Evolutionary conservation across 2,888 invertebrate species (phyloP), one percentile per base, ranked within the genome.

Genomic region (Hydroisotoma schaefferi): DNA sequence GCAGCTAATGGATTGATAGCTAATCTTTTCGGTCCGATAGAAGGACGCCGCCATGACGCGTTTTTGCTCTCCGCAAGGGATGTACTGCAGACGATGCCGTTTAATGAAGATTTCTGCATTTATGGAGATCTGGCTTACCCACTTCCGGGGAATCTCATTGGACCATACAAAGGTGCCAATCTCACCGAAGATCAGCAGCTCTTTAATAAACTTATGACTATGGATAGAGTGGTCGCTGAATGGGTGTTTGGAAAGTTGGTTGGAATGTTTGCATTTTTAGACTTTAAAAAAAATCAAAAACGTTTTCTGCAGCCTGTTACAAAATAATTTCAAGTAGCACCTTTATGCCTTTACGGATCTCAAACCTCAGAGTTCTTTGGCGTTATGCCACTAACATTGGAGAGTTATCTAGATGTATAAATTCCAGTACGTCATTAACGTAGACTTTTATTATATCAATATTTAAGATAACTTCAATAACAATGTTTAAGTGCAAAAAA

Each of bases 221-320:
- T 10, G 20, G 10, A 10, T 18, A 8, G 43, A 20, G 43, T 18
- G 6, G 6, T 6, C n/a, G 43, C 18, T 43, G 43, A 43, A 20
- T 43, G 43, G 43, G 43, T 6, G 20, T 43, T 43, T 43, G 20
- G 20, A 18, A 18, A 43, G 18, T 6, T 43, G 18, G 20, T 10
- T 43, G 10, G 20, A 10, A 8, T 10, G 18, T 43, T 43, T 43
- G 43, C 43, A 18, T 43, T 43, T 43, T 10, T 43, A 20, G 43
- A 43, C 18, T 43, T 43, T 18, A 43, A 43, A 43, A 43, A 43
- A 43, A 43, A 43, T 43, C 43, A 10, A 8, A 43, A 43, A 18
- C 6, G 6, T 6, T 12, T 12, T 43, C 18, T 43, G 18, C 43
- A 43, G 20, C 43, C 43, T 43, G 43, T 43, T 43, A 6, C 6